phyloP scores from a whole-genome alignment of 2,888 invertebrate genomes.

The Amblyjoppa proteus region DNA sequence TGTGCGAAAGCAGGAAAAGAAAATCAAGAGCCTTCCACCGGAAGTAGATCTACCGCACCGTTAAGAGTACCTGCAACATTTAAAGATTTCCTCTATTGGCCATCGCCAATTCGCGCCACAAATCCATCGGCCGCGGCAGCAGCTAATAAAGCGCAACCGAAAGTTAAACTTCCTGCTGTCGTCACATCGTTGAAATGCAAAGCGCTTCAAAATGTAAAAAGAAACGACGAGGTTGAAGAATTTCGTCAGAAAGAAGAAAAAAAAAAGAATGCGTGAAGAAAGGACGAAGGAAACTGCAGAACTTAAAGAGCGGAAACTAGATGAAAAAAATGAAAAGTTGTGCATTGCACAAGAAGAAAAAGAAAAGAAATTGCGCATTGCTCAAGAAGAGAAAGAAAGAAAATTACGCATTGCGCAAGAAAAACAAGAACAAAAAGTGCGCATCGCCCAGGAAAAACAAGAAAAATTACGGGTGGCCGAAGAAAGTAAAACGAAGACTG shows the following conservation, averaged over 20 bases:
- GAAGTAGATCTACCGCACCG: neutral
- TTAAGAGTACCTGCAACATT: neutral
- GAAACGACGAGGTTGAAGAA: neutral
- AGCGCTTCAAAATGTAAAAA: neutral
- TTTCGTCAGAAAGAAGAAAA: neutral
- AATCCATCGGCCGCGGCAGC: neutral
- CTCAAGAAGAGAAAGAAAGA: neutral
- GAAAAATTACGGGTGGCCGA: too few relatives aligned
- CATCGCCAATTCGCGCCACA: neutral
- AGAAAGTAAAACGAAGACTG: neutral
- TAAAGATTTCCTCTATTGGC: neutral
- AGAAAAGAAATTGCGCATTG: neutral
- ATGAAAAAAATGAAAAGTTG: neutral
- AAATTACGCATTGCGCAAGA: neutral
- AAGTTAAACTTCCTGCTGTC: neutral
- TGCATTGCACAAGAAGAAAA: neutral
- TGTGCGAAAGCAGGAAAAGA: neutral
- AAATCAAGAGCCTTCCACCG: neutral
- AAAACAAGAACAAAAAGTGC: neutral
- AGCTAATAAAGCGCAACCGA: neutral
- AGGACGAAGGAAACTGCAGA: neutral
- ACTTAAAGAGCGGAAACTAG: neutral
- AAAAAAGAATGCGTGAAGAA: neutral
- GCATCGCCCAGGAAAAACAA: neutral
- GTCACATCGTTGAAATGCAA: neutral